Percentiles rank a stretch among this genome's conserved stretches.
These are phyloP conservation scores for Capromys pilorides DNA, from an alignment of 2,797 vertebrate species.

Conservation along the genomic window DNA sequence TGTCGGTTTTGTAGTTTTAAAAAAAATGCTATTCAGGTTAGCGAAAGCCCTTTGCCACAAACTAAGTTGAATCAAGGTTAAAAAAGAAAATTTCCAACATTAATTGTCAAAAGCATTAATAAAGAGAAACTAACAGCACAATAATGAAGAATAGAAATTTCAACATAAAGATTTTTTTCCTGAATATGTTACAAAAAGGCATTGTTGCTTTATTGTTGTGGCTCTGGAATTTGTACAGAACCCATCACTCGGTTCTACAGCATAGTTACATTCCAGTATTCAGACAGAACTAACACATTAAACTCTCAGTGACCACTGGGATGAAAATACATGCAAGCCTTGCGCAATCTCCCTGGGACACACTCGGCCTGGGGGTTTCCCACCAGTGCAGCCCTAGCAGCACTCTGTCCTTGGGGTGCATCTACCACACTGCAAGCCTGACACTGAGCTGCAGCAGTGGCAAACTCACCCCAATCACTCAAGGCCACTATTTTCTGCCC, in stretches of 20 bases:
- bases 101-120: slow-evolving; percentile 35
- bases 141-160: neutral
- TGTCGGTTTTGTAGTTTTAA: slow-evolving; percentile 66
- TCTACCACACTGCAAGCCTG: neutral
- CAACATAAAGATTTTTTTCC: neutral
- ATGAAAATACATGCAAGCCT: rapidly evolving
- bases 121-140: slow-evolving; percentile 29
- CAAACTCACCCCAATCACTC: neutral
- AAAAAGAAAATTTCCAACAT: slow-evolving; percentile 33
- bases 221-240: neutral
- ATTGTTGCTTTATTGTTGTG: neutral
- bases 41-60: slow-evolving; percentile 48
- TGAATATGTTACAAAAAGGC: neutral
- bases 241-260: rapidly evolving
- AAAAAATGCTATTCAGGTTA: slow-evolving; percentile 38
- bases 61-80: slow-evolving; percentile 17
- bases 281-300: neutral
- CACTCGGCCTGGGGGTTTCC: rapidly evolving
- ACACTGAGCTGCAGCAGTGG: neutral
- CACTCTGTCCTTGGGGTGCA: rapidly evolving
- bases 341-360: neutral
- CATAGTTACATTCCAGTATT: neutral
- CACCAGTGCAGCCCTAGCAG: rapidly evolving
- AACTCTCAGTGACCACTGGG: rapidly evolving
- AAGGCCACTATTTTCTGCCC: neutral